Percentiles rank a stretch among this genome's conserved stretches.
Evolutionary conservation across 2,113 vertebrate genomes (phyloP).

Genomic region (Lepisosteus oculatus): DNA sequence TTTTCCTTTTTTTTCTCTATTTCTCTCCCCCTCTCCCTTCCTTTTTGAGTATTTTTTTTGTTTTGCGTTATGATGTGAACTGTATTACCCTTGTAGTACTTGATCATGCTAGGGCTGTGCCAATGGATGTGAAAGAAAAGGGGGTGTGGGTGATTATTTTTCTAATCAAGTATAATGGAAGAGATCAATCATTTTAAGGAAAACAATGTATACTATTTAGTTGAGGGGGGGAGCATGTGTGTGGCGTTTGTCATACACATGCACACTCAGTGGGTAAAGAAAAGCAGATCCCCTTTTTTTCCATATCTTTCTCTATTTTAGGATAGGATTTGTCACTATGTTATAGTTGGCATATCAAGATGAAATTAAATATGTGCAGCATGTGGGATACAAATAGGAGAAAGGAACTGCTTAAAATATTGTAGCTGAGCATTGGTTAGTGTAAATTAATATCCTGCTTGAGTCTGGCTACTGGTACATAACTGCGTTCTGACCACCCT

Average conservation of each 20-base stretch:
- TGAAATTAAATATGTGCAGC: slow-evolving; percentile 1
- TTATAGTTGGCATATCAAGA: not conserved
- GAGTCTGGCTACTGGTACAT: no score
- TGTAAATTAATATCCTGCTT: no score
- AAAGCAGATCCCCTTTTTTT: slow-evolving; percentile 10
- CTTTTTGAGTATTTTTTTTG: slow-evolving; percentile 51
- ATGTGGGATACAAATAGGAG: not conserved
- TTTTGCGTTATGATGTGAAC: slow-evolving; percentile 74
- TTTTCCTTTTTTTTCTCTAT: slow-evolving; percentile 50
- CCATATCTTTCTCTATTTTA: slow-evolving; percentile 13
- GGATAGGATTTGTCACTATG: slow-evolving; percentile 10
- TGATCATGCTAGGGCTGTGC: slow-evolving; percentile 76
- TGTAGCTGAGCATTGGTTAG: not conserved
- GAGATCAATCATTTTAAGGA: slow-evolving; percentile 23
- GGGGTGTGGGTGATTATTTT: slow-evolving; percentile 12
- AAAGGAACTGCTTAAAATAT: slow-evolving; percentile 3
- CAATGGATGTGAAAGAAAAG: slow-evolving; percentile 65
- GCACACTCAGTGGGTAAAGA: slow-evolving; percentile 21
- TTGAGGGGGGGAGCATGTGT: slow-evolving; percentile 23
- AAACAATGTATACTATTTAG: not conserved
- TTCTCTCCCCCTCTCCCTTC: slow-evolving; percentile 15
- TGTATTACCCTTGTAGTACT: slow-evolving; percentile 69
- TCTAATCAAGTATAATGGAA: slow-evolving; percentile 3
- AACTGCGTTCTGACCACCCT: no score
- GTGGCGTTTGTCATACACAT: slow-evolving; percentile 35